Percentiles rank a stretch among this genome's conserved stretches.
phyloP scores from a whole-genome alignment of 2,888 invertebrate genomes.

The Mellilla xanthometata region DNA sequence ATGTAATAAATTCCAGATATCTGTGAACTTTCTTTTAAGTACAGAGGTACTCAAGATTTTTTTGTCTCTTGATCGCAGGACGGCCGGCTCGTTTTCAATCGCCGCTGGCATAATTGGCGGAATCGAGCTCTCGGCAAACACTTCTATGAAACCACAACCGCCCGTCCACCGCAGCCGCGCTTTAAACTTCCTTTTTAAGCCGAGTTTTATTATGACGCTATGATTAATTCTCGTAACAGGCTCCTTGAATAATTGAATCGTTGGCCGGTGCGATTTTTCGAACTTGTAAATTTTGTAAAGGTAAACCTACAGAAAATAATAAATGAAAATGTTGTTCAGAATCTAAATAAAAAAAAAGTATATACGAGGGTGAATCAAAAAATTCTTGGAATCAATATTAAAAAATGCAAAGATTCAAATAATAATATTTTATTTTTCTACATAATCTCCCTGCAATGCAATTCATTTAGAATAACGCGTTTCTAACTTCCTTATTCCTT shows the following conservation, averaged over 20 bases:
- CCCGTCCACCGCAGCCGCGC: constrained; percentile 13
- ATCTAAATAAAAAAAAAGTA: too few relatives aligned
- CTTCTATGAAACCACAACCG: constrained; percentile 23
- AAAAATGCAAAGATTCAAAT: too few relatives aligned
- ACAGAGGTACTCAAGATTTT: constrained; percentile 30
- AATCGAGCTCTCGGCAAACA: constrained; percentile 48
- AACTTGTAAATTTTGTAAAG: too few relatives aligned
- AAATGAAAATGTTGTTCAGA: too few relatives aligned
- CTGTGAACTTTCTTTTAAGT: constrained; percentile 1
- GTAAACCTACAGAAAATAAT: too few relatives aligned
- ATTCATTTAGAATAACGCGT: too few relatives aligned
- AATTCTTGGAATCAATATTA: too few relatives aligned
- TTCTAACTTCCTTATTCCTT: too few relatives aligned
- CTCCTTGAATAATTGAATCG: constrained; percentile 26
- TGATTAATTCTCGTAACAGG: constrained; percentile 25
- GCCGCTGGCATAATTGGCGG: constrained; percentile 55
- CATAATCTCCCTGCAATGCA: too few relatives aligned
- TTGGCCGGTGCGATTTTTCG: constrained; percentile 8
- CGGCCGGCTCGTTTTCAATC: constrained; percentile 47
- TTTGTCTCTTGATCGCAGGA: constrained; percentile 40
- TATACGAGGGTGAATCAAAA: too few relatives aligned
- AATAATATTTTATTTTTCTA: too few relatives aligned
- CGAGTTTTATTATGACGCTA: constrained; percentile 19
- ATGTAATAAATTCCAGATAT: too few relatives aligned
- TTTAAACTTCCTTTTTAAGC: constrained; percentile 20